Evolutionary conservation across 1,140 invertebrate species (phyloP).

Genomic region (Drosophila teissieri): DNA sequence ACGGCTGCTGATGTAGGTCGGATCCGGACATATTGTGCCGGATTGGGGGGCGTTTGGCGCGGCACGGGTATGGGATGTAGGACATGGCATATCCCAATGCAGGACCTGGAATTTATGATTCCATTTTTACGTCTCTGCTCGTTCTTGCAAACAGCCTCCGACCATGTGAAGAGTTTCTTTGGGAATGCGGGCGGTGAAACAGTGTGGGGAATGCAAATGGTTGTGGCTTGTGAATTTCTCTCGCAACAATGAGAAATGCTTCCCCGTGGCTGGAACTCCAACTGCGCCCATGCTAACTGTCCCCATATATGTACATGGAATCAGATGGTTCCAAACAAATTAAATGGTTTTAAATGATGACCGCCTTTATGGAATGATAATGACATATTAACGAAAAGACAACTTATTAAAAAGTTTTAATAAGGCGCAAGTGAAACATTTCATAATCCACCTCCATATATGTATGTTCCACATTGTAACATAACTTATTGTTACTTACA

Average conservation of each 20-base stretch:
- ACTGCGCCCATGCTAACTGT: background rate
- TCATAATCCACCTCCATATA: too few species aligned
- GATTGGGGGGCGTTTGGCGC: background rate
- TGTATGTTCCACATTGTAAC: too few species aligned
- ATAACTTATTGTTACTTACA: too few species aligned
- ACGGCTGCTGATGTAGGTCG: conserved; percentile 65
- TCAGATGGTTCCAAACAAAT: background rate
- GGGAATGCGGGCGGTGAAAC: conserved; percentile 16
- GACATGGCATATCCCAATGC: background rate
- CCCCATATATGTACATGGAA: conserved; percentile 6
- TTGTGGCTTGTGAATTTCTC: conserved; percentile 40
- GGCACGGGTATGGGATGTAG: background rate
- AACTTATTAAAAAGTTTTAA: too few species aligned
- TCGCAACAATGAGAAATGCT: conserved; percentile 46
- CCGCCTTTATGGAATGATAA: too few species aligned
- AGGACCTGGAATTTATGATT: conserved; percentile 60
- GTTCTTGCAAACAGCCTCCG: conserved; percentile 43
- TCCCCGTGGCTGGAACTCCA: conserved; percentile 7
- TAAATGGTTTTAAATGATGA: too few species aligned
- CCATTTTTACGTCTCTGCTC: conserved; percentile 59
- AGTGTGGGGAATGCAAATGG: conserved; percentile 44
- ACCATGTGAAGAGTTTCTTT: conserved; percentile 30
- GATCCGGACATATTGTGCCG: background rate
- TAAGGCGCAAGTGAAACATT: too few species aligned
- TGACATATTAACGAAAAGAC: too few species aligned